Conservation (phyloP, 2,797 vertebrate species). For the Triplophysa bombifrons region DNA sequence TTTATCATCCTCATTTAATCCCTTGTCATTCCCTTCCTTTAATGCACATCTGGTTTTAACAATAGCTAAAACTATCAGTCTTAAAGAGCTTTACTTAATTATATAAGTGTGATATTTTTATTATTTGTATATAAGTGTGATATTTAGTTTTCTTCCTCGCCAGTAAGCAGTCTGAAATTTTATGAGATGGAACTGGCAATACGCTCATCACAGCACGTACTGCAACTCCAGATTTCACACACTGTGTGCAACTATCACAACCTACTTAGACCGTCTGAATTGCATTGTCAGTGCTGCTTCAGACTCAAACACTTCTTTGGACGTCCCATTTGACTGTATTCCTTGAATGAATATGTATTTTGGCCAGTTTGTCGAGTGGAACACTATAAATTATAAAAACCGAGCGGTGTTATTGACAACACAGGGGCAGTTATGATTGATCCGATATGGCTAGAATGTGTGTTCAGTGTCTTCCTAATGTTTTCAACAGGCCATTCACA, state of each 20-base stretch:
- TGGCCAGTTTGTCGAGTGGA: slow-evolving; percentile 57
- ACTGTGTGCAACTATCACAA: slow-evolving; percentile 19
- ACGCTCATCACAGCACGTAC: not conserved
- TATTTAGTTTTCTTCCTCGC: not conserved
- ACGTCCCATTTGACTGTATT: slow-evolving; percentile 6
- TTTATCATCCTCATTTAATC: slow-evolving; percentile 14
- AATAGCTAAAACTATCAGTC: not conserved
- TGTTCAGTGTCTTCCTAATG: slow-evolving; percentile 60
- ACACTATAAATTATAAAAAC: slow-evolving; percentile 53
- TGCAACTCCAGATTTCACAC: slow-evolving; percentile 8
- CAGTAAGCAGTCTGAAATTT: slow-evolving; percentile 1
- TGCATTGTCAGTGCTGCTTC: slow-evolving; percentile 13
- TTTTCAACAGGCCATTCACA: slow-evolving; percentile 52
- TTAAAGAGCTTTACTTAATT: not conserved
- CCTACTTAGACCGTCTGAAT: slow-evolving; percentile 19
- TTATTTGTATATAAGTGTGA: not conserved
- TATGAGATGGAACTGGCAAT: not conserved
- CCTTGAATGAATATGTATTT: slow-evolving; percentile 51
- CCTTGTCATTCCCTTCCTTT: not conserved
- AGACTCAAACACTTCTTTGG: slow-evolving; percentile 5
- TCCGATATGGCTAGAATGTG: slow-evolving; percentile 55
- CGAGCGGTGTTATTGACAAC: slow-evolving; percentile 59
- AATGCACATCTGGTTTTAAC: not conserved
- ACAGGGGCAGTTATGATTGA: slow-evolving; percentile 71
- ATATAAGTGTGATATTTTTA: not conserved